Percentiles rank a stretch among this genome's conserved stretches.
Conservation (phyloP, 2,888 invertebrate species). For the Pomacea canaliculata region DNA sequence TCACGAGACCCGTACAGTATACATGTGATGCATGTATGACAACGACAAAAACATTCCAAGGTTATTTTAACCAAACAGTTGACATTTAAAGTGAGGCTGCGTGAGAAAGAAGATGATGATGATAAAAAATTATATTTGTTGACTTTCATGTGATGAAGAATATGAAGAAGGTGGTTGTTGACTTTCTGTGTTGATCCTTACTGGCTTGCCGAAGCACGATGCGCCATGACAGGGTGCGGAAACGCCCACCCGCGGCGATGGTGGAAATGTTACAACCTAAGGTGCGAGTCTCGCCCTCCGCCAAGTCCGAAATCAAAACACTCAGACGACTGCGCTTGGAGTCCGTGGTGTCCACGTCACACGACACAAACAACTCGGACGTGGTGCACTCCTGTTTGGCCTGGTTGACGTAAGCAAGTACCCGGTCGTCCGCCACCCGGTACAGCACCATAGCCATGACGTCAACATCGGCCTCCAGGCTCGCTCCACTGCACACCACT, state of each 20-base stretch:
- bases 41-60: too few relatives aligned
- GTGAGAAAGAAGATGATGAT: neutral
- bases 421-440: neutral
- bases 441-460: slow-evolving; percentile 16
- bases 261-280: slow-evolving; percentile 16
- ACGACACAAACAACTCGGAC: neutral
- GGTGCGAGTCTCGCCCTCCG: neutral
- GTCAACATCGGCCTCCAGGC: slow-evolving; percentile 7
- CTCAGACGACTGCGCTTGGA: slow-evolving; percentile 2
- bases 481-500: slow-evolving; percentile 14
- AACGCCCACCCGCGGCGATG: neutral
- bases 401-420: slow-evolving; percentile 4
- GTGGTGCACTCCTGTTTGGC: slow-evolving; percentile 5
- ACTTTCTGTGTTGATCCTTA: too few relatives aligned
- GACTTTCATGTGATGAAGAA: too few relatives aligned
- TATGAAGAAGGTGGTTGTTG: too few relatives aligned
- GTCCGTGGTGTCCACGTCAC: neutral
- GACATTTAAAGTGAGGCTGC: too few relatives aligned
- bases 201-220: neutral
- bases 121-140: neutral
- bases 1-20: too few relatives aligned
- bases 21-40: too few relatives aligned
- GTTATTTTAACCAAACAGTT: too few relatives aligned
- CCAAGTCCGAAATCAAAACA: neutral
- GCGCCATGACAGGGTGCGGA: neutral